Percentiles rank a stretch among this genome's conserved stretches.
Evolutionary conservation across 2,888 invertebrate genomes (phyloP).

Genomic region (Scaeva pyrastri): DNA sequence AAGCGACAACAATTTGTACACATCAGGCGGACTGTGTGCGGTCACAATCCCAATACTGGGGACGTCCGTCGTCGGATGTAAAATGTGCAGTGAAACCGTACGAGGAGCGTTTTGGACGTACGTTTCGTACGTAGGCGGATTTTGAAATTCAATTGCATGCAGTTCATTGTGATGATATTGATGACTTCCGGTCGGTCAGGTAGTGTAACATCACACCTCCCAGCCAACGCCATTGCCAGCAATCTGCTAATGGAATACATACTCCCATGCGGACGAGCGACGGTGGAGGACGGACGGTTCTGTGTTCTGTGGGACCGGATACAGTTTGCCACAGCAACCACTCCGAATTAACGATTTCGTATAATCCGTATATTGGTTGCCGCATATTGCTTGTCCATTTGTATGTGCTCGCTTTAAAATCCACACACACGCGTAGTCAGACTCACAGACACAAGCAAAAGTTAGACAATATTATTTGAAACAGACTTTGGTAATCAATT

Average conservation of each 20-base stretch:
- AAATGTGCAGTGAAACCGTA: conserved; percentile 14
- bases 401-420: conserved; percentile 2
- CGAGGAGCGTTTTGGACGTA: neutral
- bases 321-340: conserved; percentile 60
- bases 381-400: conserved; percentile 55
- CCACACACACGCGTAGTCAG: neutral
- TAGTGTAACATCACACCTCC: conserved; percentile 63
- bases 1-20: conserved; percentile 25
- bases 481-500: conserved; percentile 55
- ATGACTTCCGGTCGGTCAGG: conserved; percentile 58
- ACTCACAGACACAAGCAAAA: too few species aligned
- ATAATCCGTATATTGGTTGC: conserved; percentile 65
- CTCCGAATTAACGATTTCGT: conserved; percentile 70
- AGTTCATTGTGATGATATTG: conserved; percentile 66
- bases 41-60: neutral
- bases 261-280: neutral
- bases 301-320: conserved; percentile 46
- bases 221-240: conserved; percentile 16
- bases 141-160: conserved; percentile 66
- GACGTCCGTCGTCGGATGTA: too few species aligned
- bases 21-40: neutral
- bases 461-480: conserved; percentile 40
- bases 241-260: conserved; percentile 59
- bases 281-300: too few species aligned
- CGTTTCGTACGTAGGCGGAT: conserved; percentile 35